phyloP scores from a whole-genome alignment of 2,888 invertebrate genomes.

The Tortricodes alternella region DNA sequence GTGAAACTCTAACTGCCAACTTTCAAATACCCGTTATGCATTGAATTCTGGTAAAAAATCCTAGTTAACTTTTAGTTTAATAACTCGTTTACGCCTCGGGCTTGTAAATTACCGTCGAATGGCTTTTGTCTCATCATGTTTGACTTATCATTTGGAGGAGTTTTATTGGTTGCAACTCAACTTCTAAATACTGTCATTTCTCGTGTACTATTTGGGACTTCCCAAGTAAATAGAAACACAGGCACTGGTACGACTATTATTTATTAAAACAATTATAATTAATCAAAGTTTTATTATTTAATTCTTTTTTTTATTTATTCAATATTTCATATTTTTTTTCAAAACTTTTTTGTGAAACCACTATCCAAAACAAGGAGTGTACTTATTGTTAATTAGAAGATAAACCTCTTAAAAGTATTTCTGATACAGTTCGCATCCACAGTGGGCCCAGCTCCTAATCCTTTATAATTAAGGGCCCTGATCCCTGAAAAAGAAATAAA shows the following conservation, averaged over 20 bases:
- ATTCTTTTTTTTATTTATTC: too few species aligned
- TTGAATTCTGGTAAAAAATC: conserved; percentile 53
- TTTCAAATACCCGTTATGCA: conserved; percentile 66
- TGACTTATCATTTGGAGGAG: not conserved
- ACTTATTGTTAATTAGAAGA: conserved; percentile 59
- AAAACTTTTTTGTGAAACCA: too few species aligned
- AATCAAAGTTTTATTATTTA: too few species aligned
- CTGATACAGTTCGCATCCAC: conserved; percentile 34
- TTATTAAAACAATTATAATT: not conserved
- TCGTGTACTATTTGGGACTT: not conserved
- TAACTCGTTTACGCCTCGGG: conserved; percentile 52
- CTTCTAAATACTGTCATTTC: too few species aligned
- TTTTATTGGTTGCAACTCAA: not conserved
- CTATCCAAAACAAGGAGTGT: conserved; percentile 20
- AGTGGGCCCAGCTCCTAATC: conserved; percentile 50
- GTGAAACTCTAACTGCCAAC: conserved; percentile 63
- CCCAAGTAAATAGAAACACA: not conserved
- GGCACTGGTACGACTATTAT: not conserved
- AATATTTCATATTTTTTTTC: too few species aligned
- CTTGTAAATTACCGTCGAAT: conserved; percentile 36
- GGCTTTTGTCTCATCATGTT: conserved; percentile 14
- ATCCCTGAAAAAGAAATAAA: conserved; percentile 76
- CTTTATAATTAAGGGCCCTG: conserved; percentile 65
- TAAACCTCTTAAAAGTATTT: conserved; percentile 11
- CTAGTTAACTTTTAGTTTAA: conserved; percentile 57